Evolutionary conservation across 1,140 invertebrate species (phyloP).

Genomic region (Drosophila arawakana): DNA sequence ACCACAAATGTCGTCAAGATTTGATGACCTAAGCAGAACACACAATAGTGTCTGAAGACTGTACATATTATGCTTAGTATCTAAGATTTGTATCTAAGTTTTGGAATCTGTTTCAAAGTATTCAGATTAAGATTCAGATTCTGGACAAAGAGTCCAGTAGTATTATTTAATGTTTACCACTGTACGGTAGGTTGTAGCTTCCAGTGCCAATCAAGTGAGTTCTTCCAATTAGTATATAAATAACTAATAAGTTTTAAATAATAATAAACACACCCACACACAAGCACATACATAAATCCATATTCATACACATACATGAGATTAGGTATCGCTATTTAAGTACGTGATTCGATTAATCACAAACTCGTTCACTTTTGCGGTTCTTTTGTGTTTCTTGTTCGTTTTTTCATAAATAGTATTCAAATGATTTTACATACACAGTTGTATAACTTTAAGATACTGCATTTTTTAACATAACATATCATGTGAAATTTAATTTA

Average conservation of each 20-base stretch:
- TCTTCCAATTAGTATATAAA: constrained; percentile 56
- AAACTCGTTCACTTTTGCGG: constrained; percentile 6
- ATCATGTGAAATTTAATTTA: constrained; percentile 16
- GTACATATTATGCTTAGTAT: constrained; percentile 52
- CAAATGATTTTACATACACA: constrained; percentile 1
- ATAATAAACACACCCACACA: neutral
- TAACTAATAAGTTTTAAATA: constrained; percentile 37
- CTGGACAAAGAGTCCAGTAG: constrained; percentile 1
- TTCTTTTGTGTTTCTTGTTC: constrained; percentile 20
- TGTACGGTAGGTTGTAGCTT: constrained; percentile 61
- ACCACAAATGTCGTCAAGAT: constrained; percentile 59
- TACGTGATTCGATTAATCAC: constrained; percentile 1
- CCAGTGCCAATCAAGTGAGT: constrained; percentile 76
- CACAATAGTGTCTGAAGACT: constrained; percentile 39
- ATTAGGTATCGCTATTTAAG: constrained; percentile 5
- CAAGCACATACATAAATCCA: neutral
- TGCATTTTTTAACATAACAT: neutral
- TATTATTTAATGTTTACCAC: constrained; percentile 11
- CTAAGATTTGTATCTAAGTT: constrained; percentile 6
- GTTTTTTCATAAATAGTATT: neutral
- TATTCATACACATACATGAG: neutral
- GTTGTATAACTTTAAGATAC: constrained; percentile 20
- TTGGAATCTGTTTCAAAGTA: neutral
- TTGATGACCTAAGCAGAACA: constrained; percentile 22
- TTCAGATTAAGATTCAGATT: neutral